Percentiles rank a stretch among this genome's conserved stretches.
phyloP scores from a whole-genome alignment of 2,797 vertebrate genomes.

The Silurus aristotelis region DNA sequence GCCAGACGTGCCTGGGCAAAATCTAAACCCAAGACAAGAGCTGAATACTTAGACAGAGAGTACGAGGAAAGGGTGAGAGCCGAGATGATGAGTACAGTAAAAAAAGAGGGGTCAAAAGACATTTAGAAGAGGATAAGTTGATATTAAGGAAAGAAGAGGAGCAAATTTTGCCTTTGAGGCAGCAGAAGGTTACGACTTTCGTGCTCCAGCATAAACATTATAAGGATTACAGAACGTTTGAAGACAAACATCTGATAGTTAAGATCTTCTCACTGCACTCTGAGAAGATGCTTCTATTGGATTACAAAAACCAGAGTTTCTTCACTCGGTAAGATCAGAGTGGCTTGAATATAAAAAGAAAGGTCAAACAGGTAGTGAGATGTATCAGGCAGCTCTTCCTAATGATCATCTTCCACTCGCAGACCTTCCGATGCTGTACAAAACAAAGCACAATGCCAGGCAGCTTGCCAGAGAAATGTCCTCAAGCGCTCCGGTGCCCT shows the following conservation, averaged over 20 bases:
- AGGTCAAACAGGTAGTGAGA: conserved; percentile 44
- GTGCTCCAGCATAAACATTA: background rate
- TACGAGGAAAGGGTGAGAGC: conserved; percentile 66
- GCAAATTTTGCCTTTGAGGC: conserved; percentile 22
- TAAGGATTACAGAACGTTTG: background rate
- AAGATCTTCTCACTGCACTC: background rate
- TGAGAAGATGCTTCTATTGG: background rate
- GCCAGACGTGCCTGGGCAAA: conserved; percentile 99
- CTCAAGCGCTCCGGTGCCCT: conserved; percentile 73
- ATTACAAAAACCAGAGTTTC: background rate
- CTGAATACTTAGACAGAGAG: conserved; percentile 93
- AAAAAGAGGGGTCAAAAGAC: background rate
- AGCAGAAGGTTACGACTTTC: background rate
- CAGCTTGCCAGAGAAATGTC: conserved; percentile 79
- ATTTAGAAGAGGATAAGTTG: background rate
- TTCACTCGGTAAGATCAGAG: conserved; percentile 1
- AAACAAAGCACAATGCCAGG: conserved; percentile 74
- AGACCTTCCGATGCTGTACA: conserved; percentile 61
- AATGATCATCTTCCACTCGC: conserved; percentile 30
- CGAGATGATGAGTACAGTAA: conserved; percentile 34
- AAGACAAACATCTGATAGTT: background rate
- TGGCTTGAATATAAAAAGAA: conserved; percentile 24
- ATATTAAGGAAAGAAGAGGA: conserved; percentile 39
- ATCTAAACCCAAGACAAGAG: conserved; percentile 98
- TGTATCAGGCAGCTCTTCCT: conserved; percentile 56